phyloP scores from a whole-genome alignment of 2,888 invertebrate species.

The Agapetus fuscipes region DNA sequence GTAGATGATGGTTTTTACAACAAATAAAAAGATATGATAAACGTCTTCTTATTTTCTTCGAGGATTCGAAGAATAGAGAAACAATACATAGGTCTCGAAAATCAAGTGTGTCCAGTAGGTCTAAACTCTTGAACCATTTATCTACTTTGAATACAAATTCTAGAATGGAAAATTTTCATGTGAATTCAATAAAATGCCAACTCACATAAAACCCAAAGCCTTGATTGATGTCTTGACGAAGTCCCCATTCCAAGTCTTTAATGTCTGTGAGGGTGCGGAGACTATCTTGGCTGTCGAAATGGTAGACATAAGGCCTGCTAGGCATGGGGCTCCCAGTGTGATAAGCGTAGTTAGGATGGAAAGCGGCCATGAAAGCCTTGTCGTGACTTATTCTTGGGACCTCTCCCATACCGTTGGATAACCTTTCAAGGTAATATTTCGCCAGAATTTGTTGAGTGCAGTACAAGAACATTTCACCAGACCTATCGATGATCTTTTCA shows the following conservation, averaged over 20 bases:
- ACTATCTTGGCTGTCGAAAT: conserved; percentile 32
- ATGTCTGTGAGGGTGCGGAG: conserved; percentile 27
- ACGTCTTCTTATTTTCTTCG: too few relatives aligned
- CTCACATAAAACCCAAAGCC: conserved; percentile 27
- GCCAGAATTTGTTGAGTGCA: conserved; percentile 57
- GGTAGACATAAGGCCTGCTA: conserved; percentile 41
- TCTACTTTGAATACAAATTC: too few relatives aligned
- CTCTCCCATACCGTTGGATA: conserved; percentile 51
- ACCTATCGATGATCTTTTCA: conserved; percentile 48
- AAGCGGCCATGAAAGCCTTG: conserved; percentile 39
- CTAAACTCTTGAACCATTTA: too few relatives aligned
- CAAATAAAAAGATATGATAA: too few relatives aligned
- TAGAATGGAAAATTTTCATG: too few relatives aligned
- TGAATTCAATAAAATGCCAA: conserved; percentile 2
- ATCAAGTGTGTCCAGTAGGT: too few relatives aligned
- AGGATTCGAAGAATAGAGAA: too few relatives aligned
- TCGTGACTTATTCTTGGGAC: conserved; percentile 48
- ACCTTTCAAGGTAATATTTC: conserved; percentile 60
- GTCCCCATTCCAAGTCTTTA: conserved; percentile 30
- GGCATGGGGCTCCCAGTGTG: conserved; percentile 53
- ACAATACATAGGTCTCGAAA: too few relatives aligned
- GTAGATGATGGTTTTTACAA: too few relatives aligned
- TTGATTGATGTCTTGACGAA: conserved; percentile 34
- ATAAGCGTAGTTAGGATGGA: conserved; percentile 49
- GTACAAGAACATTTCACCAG: conserved; percentile 57